Percentiles rank a stretch among this genome's conserved stretches.
These are phyloP conservation scores for Ennomos erosarius DNA, from an alignment of 2,888 invertebrate species.

Conservation along the genomic window DNA sequence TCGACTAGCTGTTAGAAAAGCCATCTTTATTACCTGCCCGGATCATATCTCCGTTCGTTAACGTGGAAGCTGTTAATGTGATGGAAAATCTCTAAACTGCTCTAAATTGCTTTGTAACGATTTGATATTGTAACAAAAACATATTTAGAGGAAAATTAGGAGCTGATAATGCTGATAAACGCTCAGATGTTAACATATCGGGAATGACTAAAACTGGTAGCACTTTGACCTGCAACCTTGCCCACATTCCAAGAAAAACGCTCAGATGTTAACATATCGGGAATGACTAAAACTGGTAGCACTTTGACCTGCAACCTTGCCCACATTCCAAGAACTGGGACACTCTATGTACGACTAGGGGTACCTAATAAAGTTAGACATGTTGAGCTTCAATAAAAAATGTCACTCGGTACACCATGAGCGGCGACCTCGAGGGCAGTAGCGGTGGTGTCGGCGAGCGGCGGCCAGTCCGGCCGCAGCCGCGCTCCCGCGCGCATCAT, in stretches of 20 bases:
- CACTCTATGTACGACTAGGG: neutral
- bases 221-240: conserved; percentile 25
- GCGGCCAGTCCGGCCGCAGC: conserved; percentile 66
- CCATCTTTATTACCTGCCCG: conserved; percentile 22
- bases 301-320: conserved; percentile 26
- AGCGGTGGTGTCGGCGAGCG: conserved; percentile 7
- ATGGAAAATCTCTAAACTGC: conserved; percentile 11
- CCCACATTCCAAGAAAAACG: conserved; percentile 21
- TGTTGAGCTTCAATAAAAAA: conserved; percentile 31
- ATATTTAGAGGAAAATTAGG: too few species aligned
- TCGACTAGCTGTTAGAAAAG: conserved; percentile 28
- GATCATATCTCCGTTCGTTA: conserved; percentile 15
- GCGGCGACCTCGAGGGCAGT: conserved; percentile 28
- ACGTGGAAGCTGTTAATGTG: conserved; percentile 11
- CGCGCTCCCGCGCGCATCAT: conserved; percentile 81
- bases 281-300: too few species aligned
- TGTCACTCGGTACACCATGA: conserved; percentile 28
- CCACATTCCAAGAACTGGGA: conserved; percentile 24
- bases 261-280: too few species aligned
- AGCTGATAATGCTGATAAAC: too few species aligned
- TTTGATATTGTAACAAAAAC: too few species aligned
- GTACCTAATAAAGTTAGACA: conserved; percentile 25
- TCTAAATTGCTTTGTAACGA: neutral
- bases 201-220: too few species aligned
- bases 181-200: too few species aligned